Conservation (phyloP, 2,888 invertebrate genomes). For the Volucella inanis region DNA sequence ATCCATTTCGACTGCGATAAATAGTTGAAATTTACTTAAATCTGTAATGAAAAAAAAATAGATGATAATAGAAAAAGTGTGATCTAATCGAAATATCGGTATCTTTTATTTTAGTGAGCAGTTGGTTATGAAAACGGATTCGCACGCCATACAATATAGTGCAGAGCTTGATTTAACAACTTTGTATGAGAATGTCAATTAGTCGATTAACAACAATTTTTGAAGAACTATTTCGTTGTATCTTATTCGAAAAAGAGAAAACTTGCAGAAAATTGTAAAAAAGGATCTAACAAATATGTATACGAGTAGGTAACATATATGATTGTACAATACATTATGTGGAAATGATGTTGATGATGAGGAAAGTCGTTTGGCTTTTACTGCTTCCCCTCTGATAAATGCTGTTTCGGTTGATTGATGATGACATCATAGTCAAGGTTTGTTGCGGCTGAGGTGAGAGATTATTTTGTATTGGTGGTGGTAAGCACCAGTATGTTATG, state of each 20-base stretch:
- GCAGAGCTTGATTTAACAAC: slow-evolving; percentile 37
- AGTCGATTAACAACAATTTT: slow-evolving; percentile 15
- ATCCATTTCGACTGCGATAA: too few relatives aligned
- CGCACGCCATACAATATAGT: too few relatives aligned
- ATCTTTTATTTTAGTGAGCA: too few relatives aligned
- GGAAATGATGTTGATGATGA: not conserved
- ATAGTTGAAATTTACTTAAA: too few relatives aligned
- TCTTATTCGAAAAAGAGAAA: too few relatives aligned
- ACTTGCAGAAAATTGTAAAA: slow-evolving; percentile 4
- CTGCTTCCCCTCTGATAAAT: slow-evolving; percentile 44
- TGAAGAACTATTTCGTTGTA: slow-evolving; percentile 4
- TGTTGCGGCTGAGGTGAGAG: slow-evolving; percentile 40
- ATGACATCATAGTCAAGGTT: slow-evolving; percentile 30
- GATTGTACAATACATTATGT: slow-evolving; percentile 47
- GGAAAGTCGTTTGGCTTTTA: slow-evolving; percentile 31
- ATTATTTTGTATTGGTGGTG: slow-evolving; percentile 56
- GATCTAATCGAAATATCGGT: too few relatives aligned
- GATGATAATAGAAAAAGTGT: too few relatives aligned
- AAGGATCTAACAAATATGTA: slow-evolving; percentile 30
- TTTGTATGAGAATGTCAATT: slow-evolving; percentile 34
- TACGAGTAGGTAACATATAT: too few relatives aligned
- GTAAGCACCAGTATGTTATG: slow-evolving; percentile 74
- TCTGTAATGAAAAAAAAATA: too few relatives aligned
- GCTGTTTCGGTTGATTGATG: slow-evolving; percentile 46
- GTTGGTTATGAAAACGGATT: too few relatives aligned